Percentiles rank a stretch among this genome's conserved stretches.
Evolutionary conservation across 92 coral and sea anemone genomes (phyloP).

Genomic region (Epizoanthus rinbou): DNA sequence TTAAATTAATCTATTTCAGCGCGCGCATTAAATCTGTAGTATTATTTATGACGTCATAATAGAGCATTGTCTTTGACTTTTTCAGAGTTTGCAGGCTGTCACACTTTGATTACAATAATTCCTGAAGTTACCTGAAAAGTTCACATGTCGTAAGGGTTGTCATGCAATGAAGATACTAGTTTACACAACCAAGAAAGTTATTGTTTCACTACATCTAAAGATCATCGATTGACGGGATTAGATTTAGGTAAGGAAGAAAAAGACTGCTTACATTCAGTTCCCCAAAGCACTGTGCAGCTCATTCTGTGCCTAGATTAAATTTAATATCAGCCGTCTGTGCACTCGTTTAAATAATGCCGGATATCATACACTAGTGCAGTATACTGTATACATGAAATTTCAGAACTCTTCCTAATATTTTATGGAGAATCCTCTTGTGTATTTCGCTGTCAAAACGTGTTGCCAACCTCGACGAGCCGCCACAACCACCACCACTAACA

Average conservation of each 20-base stretch:
- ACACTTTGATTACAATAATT: not conserved
- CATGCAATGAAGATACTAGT: slow-evolving; percentile 39
- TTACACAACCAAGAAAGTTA: slow-evolving; percentile 35
- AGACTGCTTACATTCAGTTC: not conserved
- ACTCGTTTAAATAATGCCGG: too few relatives aligned
- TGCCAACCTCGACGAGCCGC: too few relatives aligned
- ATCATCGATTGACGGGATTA: slow-evolving; percentile 23
- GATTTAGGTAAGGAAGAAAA: not conserved
- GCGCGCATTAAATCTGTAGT: not conserved
- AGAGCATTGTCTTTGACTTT: not conserved
- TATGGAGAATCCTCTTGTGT: too few relatives aligned
- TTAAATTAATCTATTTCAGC: not conserved
- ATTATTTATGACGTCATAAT: slow-evolving; percentile 16
- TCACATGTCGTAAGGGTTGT: not conserved
- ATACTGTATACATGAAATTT: too few relatives aligned
- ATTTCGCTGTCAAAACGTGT: too few relatives aligned
- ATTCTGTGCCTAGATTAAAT: too few relatives aligned
- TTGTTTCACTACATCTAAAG: slow-evolving; percentile 34
- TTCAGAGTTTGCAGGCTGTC: not conserved
- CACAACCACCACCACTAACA: too few relatives aligned
- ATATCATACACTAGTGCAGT: too few relatives aligned
- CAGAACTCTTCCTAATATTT: too few relatives aligned
- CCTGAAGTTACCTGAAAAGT: not conserved
- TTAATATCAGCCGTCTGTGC: too few relatives aligned
- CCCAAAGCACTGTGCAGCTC: too few relatives aligned